Conservation (phyloP, 1,140 invertebrate species). For the Trachymyrmex septentrionalis region DNA sequence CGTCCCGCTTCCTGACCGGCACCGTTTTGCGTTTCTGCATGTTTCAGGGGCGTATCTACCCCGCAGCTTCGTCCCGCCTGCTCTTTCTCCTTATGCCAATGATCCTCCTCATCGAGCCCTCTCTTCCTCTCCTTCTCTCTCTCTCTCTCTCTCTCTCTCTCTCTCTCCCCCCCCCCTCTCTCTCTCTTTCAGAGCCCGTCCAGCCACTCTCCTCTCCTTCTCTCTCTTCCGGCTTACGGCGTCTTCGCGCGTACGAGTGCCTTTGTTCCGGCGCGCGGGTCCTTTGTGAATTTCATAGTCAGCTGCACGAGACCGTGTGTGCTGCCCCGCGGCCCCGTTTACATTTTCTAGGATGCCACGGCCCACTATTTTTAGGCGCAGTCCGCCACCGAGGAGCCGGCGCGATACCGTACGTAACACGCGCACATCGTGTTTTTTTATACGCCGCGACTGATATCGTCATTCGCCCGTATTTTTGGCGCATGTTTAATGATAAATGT, state of each 20-base stretch:
- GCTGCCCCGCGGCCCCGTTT: slow-evolving; percentile 74
- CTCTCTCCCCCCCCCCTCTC: neutral
- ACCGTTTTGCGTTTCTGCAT: slow-evolving; percentile 72
- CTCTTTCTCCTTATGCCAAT: slow-evolving; percentile 37
- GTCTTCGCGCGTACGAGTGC: slow-evolving; percentile 70
- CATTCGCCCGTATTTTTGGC: slow-evolving; percentile 48
- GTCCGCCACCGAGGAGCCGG: slow-evolving; percentile 61
- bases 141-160: neutral
- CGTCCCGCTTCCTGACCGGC: slow-evolving; percentile 60
- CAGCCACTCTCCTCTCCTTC: neutral
- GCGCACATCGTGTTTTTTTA: neutral
- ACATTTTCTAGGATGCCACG: slow-evolving; percentile 76
- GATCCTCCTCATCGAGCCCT: slow-evolving; percentile 24
- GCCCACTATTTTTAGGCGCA: slow-evolving; percentile 77
- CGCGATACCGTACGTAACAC: slow-evolving; percentile 54
- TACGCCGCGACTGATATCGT: slow-evolving; percentile 26
- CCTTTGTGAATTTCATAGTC: slow-evolving; percentile 81
- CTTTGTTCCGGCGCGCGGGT: slow-evolving; percentile 78
- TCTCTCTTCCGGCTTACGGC: slow-evolving; percentile 59
- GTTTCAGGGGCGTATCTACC: slow-evolving; percentile 71
- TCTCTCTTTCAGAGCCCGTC: neutral
- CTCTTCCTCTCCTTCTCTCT: neutral
- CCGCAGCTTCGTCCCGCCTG: slow-evolving; percentile 48
- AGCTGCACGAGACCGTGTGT: slow-evolving; percentile 76
- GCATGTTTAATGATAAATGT: slow-evolving; percentile 28